Percentiles rank a stretch among this genome's conserved stretches.
phyloP scores from a whole-genome alignment of 2,797 vertebrate genomes.

The Semotilus atromaculatus region DNA sequence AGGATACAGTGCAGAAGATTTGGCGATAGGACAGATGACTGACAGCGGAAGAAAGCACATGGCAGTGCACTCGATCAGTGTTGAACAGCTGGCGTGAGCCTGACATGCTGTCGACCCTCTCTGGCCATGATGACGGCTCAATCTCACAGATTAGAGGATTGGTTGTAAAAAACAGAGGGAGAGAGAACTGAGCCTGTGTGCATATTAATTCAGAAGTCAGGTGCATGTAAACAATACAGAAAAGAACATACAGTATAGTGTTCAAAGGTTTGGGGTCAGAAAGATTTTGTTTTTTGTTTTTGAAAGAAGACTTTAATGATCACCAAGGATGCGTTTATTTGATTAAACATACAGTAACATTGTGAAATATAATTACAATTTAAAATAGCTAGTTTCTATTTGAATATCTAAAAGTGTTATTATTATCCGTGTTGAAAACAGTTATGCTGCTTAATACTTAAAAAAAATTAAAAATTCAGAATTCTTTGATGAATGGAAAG shows the following conservation, averaged over 20 bases:
- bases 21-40: not conserved
- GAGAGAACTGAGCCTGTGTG: not conserved
- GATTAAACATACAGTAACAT: not conserved
- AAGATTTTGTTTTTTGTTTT: not conserved
- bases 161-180: not conserved
- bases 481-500: not conserved
- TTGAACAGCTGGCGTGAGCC: conserved; percentile 26
- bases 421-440: not conserved
- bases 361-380: not conserved
- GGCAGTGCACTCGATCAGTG: conserved; percentile 4
- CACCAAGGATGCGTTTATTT: not conserved
- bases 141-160: conserved; percentile 20
- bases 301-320: too few relatives aligned
- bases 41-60: not conserved
- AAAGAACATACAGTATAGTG: not conserved
- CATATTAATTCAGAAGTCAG: not conserved
- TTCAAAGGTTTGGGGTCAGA: not conserved
- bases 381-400: not conserved
- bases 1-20: not conserved
- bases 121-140: conserved; percentile 6
- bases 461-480: too few relatives aligned
- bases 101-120: conserved; percentile 18
- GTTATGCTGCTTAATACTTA: not conserved
- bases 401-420: not conserved
- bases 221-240: not conserved